These are phyloP conservation scores for Chaetodon trifasciatus DNA, from an alignment of 2,797 vertebrate genomes.

Conservation along the genomic window DNA sequence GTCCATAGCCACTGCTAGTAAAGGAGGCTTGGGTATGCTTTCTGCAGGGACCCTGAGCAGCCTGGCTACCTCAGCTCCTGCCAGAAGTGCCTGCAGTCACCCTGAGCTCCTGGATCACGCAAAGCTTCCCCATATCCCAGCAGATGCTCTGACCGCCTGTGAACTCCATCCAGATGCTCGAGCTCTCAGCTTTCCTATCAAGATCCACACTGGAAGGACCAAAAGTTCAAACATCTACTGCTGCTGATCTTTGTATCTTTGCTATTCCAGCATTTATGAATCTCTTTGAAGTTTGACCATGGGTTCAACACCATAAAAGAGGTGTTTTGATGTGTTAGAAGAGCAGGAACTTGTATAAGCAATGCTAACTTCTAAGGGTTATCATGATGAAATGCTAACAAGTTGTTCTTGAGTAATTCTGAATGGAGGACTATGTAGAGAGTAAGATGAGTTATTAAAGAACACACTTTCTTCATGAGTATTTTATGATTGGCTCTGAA, in stretches of 20 bases:
- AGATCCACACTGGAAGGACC: conserved; percentile 48
- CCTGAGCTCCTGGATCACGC: conserved; percentile 65
- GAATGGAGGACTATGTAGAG: not conserved
- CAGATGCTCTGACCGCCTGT: conserved; percentile 70
- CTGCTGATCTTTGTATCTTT: conserved; percentile 19
- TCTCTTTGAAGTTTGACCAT: not conserved
- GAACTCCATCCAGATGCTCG: conserved; percentile 67
- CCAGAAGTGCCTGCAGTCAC: conserved; percentile 65
- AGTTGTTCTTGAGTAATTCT: not conserved
- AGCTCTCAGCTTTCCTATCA: conserved; percentile 47
- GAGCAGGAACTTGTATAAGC: not conserved
- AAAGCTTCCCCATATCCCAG: conserved; percentile 65
- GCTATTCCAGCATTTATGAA: not conserved
- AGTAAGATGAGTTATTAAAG: not conserved
- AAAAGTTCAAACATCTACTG: conserved; percentile 58
- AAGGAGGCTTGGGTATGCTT: conserved; percentile 19
- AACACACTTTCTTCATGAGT: not conserved
- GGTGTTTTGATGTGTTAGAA: not conserved
- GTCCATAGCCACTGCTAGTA: conserved; percentile 4
- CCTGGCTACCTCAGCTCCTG: conserved; percentile 39
- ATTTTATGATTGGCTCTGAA: not conserved
- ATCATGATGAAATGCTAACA: not conserved
- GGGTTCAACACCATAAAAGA: not conserved
- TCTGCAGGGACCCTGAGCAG: conserved; percentile 33
- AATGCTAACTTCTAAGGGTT: not conserved